phyloP scores from a whole-genome alignment of 2,797 vertebrate genomes.

The Lepilemur septentrionalis region DNA sequence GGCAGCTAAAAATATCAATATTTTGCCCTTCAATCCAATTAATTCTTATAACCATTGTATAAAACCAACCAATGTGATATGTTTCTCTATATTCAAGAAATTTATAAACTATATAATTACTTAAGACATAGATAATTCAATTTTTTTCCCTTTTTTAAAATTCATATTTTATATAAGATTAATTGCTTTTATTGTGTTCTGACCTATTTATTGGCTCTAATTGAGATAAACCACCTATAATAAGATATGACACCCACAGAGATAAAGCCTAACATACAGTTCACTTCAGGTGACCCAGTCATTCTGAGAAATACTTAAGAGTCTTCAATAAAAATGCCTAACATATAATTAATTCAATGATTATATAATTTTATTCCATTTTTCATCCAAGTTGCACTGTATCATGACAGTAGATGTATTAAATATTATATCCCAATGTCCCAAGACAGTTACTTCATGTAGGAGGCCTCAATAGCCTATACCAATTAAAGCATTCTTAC shows the following conservation, averaged over 20 bases:
- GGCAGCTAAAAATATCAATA: background rate
- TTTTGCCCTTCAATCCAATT: background rate
- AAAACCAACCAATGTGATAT: background rate
- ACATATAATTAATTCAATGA: constrained; percentile 81
- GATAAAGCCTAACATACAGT: background rate
- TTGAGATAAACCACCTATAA: background rate
- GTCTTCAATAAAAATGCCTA: constrained; percentile 72
- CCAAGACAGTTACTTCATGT: constrained; percentile 45
- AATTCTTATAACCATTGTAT: background rate
- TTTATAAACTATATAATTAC: background rate
- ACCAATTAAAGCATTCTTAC: constrained; percentile 78
- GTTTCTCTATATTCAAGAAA: background rate
- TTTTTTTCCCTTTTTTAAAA: background rate
- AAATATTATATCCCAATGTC: constrained; percentile 73
- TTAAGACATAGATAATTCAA: background rate
- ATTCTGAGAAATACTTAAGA: constrained; percentile 64
- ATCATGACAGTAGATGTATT: constrained; percentile 62
- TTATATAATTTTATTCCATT: constrained; percentile 78
- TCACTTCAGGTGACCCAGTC: constrained; percentile 64
- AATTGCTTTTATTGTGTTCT: background rate
- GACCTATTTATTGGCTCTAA: background rate
- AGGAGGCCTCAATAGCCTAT: constrained; percentile 72
- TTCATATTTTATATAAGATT: background rate
- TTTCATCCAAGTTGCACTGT: constrained; percentile 75
- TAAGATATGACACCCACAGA: background rate